Evolutionary conservation across 2,113 vertebrate species (phyloP), one percentile per base, ranked within the genome.

Genomic region (Nothocercus julius): DNA sequence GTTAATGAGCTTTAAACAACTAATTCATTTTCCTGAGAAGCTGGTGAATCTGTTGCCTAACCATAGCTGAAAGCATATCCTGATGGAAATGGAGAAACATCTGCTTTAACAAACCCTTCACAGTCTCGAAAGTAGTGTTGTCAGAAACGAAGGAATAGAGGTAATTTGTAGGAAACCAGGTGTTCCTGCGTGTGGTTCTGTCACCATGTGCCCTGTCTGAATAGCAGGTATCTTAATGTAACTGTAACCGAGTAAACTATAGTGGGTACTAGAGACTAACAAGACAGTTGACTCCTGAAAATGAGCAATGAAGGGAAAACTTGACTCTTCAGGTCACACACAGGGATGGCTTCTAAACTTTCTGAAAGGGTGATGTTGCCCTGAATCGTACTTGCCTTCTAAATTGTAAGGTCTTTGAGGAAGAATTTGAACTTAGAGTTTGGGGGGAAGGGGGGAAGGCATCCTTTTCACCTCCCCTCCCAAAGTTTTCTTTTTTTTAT

Each of bases 1-100:
- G 83, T 94, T 93, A 94, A 82, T 30, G 56, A 76, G 84, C 63
- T 93, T 93, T 54, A 76, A 90, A 89, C 86, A 82, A 34, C 47
- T 88, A 68, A 36, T 86, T 95, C 69, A 5, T 19, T 16, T 69
- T 86, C 47, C 77, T 94, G 58, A 28, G 74, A 87, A 82, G 88
- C 49, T 70, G 82, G 7, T 51, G 51, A 51, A 78, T 72, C 36
- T 69, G 13, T 90, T 92, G 83, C 88, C 92, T 93, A 75, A 90
- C 64, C n/a, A 1, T 18, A 45, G 53, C 73, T 51, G 56, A 88
- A 69, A 6, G 34, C 81, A 19, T 68, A 15, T 66, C 38, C 36
- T 62, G 63, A 9, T 2, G 38, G 54, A 58, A 83, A 18, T 1
- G 2, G 36, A 36, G 79, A 76, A 27, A 47, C 25, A 13, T 10